Evolutionary conservation across 2,888 invertebrate species (phyloP), one percentile per base, ranked within the genome.

Genomic region (Eupithecia tripunctaria): DNA sequence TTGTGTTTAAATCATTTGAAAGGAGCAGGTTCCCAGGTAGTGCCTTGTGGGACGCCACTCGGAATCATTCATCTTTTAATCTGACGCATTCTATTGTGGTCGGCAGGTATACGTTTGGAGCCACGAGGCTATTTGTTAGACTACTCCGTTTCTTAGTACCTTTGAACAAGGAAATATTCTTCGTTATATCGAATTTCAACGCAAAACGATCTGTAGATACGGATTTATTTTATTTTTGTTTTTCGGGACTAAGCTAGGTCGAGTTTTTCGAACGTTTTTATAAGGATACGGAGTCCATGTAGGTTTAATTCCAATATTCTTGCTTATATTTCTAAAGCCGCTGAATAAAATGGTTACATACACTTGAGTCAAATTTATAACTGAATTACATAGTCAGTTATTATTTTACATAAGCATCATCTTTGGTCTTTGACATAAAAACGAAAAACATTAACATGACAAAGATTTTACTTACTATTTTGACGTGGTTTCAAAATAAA

Each of bases 21-120:
- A 67, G 85, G 76, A 75, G 81, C 85, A 84, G 85, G 84, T 88
- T 87, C 86, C 84, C 89, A 90, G 91, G 90, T 92, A 89, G 88
- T 82, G 80, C 80, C 78, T 80, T 80, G 87, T 86, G 85, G 86
- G 88, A 89, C 86, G 87, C 86, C 88, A 91, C 88, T 90, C 87
- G 84, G 86, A 89, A 91, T 89, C 93, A 94, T 94, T 94, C 91
- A 92, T 95, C 93, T 94, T 93, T 86, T 90, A 91, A 92, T 92
- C 93, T 91, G 95, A 94, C 94, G 87, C 85, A 84, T 87, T 88
- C 92, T 92, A 92, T 93, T 93, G 93, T 93, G 82, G 84, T 80
- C 81, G 81, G 81, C 81, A 82, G 84, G 83, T 84, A 84, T 82
- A 81, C 82, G 81, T 82, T 85, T 85, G 83, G 82, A 82, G 82